A percentile compares a stretch with the other conserved stretches of the same genome.
phyloP scores from a whole-genome alignment of 2,797 vertebrate genomes.

The Sebastes melanostomus region DNA sequence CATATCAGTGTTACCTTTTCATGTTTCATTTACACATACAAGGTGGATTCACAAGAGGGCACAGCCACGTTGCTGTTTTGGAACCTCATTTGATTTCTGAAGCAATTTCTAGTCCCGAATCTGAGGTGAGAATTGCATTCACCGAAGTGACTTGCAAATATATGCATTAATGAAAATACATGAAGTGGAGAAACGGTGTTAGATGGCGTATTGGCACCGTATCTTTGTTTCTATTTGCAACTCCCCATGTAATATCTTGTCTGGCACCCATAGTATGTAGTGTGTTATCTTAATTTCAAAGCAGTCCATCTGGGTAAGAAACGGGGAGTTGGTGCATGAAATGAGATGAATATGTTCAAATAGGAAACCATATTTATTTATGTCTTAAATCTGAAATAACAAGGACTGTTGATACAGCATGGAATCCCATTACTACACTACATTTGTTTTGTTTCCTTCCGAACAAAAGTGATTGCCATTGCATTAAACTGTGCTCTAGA shows the following conservation, averaged over 20 bases:
- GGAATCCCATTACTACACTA: background rate
- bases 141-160: conserved; percentile 15
- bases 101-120: conserved; percentile 7
- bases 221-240: conserved; percentile 31
- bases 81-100: conserved; percentile 20
- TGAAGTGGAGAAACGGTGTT: conserved; percentile 9
- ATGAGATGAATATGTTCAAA: conserved; percentile 17
- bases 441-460: background rate
- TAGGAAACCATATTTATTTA: conserved; percentile 12
- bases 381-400: conserved; percentile 13
- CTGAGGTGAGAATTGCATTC: conserved; percentile 50
- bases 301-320: background rate
- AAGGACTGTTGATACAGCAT: background rate
- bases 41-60: background rate
- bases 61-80: background rate
- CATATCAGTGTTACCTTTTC: background rate
- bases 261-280: conserved; percentile 25
- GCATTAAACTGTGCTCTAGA: background rate
- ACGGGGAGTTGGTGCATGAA: background rate
- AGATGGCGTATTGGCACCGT: conserved; percentile 14
- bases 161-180: conserved; percentile 38
- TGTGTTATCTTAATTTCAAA: conserved; percentile 47
- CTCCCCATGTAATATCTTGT: conserved; percentile 33
- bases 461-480: background rate
- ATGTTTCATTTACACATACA: conserved; percentile 28